A percentile compares a stretch with the other conserved stretches of the same genome.
These are phyloP conservation scores for Leucoraja erinaceus DNA, from an alignment of 2,113 vertebrate genomes.

Conservation along the genomic window DNA sequence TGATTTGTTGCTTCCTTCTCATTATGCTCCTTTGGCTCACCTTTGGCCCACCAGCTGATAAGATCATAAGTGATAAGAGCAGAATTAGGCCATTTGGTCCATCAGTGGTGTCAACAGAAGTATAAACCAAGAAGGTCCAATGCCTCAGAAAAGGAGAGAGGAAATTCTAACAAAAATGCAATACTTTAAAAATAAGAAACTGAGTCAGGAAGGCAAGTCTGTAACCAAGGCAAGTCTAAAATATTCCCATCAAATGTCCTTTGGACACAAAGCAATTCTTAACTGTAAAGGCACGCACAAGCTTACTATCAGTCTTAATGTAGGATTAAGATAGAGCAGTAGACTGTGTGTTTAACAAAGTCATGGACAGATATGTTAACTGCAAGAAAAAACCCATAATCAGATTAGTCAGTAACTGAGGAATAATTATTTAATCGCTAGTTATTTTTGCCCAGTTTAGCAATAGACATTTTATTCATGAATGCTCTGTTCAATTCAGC, in stretches of 20 bases:
- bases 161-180: neutral
- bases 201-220: neutral
- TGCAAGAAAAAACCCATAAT: neutral
- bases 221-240: neutral
- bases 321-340: neutral
- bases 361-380: neutral
- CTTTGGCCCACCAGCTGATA: neutral
- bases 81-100: too few species aligned
- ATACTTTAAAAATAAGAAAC: constrained; percentile 18
- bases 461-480: constrained; percentile 13
- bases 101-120: neutral
- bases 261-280: constrained; percentile 3
- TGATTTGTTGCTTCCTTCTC: neutral
- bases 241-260: neutral
- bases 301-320: neutral
- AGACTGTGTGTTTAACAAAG: neutral
- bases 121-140: neutral
- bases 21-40: neutral
- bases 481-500: neutral
- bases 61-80: too few species aligned
- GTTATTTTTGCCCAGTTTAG: neutral
- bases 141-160: neutral
- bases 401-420: neutral
- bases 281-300: neutral
- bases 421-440: neutral